phyloP scores from a whole-genome alignment of 1,140 invertebrate genomes.

The Heliconius hermathena region DNA sequence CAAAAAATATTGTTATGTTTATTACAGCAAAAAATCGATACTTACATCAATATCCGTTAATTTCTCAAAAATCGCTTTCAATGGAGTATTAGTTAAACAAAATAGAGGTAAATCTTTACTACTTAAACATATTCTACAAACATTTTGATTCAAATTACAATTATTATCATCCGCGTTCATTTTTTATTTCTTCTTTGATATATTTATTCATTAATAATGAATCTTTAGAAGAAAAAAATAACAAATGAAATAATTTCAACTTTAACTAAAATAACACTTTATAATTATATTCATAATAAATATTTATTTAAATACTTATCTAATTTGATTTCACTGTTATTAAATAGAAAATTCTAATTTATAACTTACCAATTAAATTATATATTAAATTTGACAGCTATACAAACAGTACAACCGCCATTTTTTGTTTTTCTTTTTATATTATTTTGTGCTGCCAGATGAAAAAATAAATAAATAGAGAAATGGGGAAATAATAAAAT shows the following conservation, averaged over 20 bases:
- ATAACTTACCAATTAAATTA: not conserved
- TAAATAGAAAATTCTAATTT: not conserved
- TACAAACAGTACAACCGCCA: not conserved
- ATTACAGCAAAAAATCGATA: conserved; percentile 6
- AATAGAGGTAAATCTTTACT: conserved; percentile 28
- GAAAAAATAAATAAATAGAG: too few relatives aligned
- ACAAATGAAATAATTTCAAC: too few relatives aligned
- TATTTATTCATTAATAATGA: not conserved
- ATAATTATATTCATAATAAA: not conserved
- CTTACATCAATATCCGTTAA: conserved; percentile 43
- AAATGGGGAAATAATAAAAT: too few relatives aligned
- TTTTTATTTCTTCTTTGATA: not conserved
- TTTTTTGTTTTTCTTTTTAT: not conserved
- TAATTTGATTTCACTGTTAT: not conserved
- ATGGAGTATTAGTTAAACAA: conserved; percentile 34
- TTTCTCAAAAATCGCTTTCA: conserved; percentile 45
- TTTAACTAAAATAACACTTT: too few relatives aligned
- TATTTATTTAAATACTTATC: not conserved
- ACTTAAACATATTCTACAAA: conserved; percentile 45
- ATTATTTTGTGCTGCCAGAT: not conserved
- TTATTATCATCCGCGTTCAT: conserved; percentile 20
- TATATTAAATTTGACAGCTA: not conserved
- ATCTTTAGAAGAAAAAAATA: not conserved
- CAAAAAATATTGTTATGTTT: not conserved
- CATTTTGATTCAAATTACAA: conserved; percentile 15